Evolutionary conservation across 2,888 invertebrate species (phyloP).

Genomic region (Elgonia sp.): DNA sequence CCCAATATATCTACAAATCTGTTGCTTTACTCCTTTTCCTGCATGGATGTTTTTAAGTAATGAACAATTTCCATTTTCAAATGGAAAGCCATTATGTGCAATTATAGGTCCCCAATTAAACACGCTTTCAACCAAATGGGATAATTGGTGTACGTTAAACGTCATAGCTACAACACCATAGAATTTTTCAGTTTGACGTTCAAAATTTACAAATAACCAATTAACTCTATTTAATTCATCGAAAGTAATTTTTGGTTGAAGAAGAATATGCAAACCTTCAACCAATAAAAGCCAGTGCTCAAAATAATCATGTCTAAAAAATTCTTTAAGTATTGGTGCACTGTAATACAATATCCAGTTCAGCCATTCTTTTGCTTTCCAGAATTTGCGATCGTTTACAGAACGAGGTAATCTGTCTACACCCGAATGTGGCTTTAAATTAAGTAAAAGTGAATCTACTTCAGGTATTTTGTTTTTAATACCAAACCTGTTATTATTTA

Average conservation of each 20-base stretch:
- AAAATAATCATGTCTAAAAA: constrained; percentile 17
- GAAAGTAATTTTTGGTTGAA: constrained; percentile 25
- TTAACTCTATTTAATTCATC: constrained; percentile 33
- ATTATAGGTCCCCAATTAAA: too few species aligned
- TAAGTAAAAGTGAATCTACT: constrained; percentile 2
- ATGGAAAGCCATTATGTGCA: too few species aligned
- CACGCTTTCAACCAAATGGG: too few species aligned
- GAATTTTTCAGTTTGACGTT: too few species aligned
- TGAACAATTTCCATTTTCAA: too few species aligned
- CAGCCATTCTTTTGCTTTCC: constrained; percentile 48
- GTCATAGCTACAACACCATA: too few species aligned
- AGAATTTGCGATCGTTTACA: constrained; percentile 11
- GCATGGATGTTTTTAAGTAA: too few species aligned
- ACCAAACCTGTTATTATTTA: constrained; percentile 5
- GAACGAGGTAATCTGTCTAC: constrained; percentile 32
- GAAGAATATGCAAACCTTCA: constrained; percentile 33
- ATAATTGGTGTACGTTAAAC: too few species aligned
- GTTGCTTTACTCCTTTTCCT: too few species aligned
- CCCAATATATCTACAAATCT: too few species aligned
- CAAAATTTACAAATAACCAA: too few species aligned
- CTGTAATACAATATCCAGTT: constrained; percentile 42
- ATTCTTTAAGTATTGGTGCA: not conserved
- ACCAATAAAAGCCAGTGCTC: constrained; percentile 37
- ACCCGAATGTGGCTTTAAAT: constrained; percentile 29
- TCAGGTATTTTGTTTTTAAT: constrained; percentile 32